A percentile compares a stretch with the other conserved stretches of the same genome.
Evolutionary conservation across 2,888 invertebrate genomes (phyloP).

Genomic region (Mongoloraphidia duomilia): DNA sequence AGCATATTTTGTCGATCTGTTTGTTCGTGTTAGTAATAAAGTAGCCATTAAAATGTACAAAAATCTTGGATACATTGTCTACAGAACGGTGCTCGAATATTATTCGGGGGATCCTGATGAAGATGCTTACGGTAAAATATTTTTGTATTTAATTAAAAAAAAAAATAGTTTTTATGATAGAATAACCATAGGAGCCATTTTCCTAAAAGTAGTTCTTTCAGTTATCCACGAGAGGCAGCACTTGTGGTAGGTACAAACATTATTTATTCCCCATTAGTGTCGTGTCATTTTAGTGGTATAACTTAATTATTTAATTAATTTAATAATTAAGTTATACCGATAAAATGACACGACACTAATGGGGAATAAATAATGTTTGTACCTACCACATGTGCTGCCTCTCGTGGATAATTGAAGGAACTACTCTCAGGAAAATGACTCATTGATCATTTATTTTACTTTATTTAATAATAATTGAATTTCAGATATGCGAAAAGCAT

Average conservation of each 20-base stretch:
- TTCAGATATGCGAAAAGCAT: constrained; percentile 96
- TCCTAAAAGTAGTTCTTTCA: too few relatives aligned
- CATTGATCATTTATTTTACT: not conserved
- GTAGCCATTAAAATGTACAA: constrained; percentile 97
- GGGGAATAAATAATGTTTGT: too few relatives aligned
- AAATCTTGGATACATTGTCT: constrained; percentile 90
- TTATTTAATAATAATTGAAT: constrained; percentile 19
- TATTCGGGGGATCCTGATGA: constrained; percentile 97
- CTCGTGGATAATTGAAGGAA: too few relatives aligned
- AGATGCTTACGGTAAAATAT: constrained; percentile 82
- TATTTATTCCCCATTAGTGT: too few relatives aligned
- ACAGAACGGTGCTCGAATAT: constrained; percentile 91
- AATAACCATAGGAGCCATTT: not conserved
- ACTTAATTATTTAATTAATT: too few relatives aligned
- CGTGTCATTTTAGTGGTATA: too few relatives aligned
- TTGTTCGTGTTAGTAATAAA: constrained; percentile 93
- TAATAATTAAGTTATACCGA: too few relatives aligned
- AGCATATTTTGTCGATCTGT: constrained; percentile 94
- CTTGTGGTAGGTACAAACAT: too few relatives aligned
- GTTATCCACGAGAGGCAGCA: too few relatives aligned
- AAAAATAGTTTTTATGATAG: not conserved
- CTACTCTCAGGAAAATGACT: too few relatives aligned
- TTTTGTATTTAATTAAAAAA: not conserved
- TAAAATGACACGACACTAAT: too few relatives aligned
- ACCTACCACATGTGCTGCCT: too few relatives aligned